Conservation (phyloP, 2,113 vertebrate genomes). For the Falcunculus frontatus region DNA sequence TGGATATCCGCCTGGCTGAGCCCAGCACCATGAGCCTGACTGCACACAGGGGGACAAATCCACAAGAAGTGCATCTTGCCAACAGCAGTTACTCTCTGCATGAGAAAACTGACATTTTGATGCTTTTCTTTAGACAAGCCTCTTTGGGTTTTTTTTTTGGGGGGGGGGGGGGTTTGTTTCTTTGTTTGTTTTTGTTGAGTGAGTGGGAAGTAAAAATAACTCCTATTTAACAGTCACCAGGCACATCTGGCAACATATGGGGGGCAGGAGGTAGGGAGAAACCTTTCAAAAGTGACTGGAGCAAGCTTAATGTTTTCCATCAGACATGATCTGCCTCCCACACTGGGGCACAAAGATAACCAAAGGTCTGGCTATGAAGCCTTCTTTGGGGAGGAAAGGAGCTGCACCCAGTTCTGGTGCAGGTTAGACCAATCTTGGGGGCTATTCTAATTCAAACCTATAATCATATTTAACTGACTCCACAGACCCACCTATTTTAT, state of each 20-base stretch:
- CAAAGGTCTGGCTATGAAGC: not conserved
- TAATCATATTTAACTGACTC: not conserved
- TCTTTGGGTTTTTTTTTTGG: not conserved
- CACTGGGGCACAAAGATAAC: not conserved
- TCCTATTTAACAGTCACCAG: not conserved
- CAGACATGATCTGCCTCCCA: not conserved
- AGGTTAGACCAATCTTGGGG: not conserved
- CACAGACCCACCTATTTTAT: not conserved
- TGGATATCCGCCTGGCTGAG: not conserved
- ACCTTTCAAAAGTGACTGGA: not conserved
- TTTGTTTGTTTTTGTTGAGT: not conserved
- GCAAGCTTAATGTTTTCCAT: not conserved
- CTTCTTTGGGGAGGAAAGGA: not conserved
- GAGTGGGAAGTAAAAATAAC: not conserved
- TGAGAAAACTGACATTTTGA: not conserved
- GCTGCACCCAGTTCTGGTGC: not conserved
- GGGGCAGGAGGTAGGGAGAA: not conserved
- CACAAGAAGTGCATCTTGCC: not conserved
- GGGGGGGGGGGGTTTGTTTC: rapidly evolving
- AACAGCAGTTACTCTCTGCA: not conserved
- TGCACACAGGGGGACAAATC: not conserved
- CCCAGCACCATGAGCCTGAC: not conserved
- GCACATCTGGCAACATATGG: not conserved
- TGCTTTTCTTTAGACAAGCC: not conserved
- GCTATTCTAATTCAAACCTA: not conserved